phyloP scores from a whole-genome alignment of 2,888 invertebrate species.

The Netelia virgata region DNA sequence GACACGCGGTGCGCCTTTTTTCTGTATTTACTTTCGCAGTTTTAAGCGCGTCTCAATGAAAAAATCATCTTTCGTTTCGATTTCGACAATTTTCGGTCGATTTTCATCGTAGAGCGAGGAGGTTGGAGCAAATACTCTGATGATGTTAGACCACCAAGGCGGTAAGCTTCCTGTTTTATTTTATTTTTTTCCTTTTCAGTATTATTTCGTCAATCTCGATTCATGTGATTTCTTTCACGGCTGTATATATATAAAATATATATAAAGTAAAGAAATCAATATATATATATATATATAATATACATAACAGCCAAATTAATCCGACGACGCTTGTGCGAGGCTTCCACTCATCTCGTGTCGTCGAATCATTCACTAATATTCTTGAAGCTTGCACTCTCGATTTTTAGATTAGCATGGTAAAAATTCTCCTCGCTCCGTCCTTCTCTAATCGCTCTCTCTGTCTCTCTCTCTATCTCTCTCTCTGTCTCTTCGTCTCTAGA shows the following conservation, averaged over 20 bases:
- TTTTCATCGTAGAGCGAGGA: constrained; percentile 94
- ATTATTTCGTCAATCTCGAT: constrained; percentile 65
- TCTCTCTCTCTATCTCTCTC: constrained; percentile 25
- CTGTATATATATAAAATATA: constrained; percentile 10
- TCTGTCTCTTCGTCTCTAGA: background rate
- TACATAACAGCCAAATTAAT: constrained; percentile 35
- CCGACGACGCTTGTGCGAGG: constrained; percentile 51
- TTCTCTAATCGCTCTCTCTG: constrained; percentile 28
- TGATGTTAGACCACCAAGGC: constrained; percentile 96
- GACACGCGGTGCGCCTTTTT: constrained; percentile 73
- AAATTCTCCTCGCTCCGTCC: constrained; percentile 51
- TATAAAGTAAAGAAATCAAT: background rate
- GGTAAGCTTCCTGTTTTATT: constrained; percentile 89
- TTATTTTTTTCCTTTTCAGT: constrained; percentile 58
- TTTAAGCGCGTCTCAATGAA: constrained; percentile 77
- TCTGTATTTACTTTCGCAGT: constrained; percentile 77
- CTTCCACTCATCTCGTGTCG: constrained; percentile 39
- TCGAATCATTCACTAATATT: constrained; percentile 18
- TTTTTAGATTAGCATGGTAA: constrained; percentile 45
- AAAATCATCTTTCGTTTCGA: constrained; percentile 80
- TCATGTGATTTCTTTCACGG: constrained; percentile 26
- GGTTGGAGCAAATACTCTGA: constrained; percentile 95
- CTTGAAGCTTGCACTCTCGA: constrained; percentile 59
- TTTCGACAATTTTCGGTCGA: constrained; percentile 73
- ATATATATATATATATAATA: constrained; percentile 1